Evolutionary conservation across 2,797 vertebrate species (phyloP), one percentile per base, ranked within the genome.

Genomic region (Adrianichthys oophorus): DNA sequence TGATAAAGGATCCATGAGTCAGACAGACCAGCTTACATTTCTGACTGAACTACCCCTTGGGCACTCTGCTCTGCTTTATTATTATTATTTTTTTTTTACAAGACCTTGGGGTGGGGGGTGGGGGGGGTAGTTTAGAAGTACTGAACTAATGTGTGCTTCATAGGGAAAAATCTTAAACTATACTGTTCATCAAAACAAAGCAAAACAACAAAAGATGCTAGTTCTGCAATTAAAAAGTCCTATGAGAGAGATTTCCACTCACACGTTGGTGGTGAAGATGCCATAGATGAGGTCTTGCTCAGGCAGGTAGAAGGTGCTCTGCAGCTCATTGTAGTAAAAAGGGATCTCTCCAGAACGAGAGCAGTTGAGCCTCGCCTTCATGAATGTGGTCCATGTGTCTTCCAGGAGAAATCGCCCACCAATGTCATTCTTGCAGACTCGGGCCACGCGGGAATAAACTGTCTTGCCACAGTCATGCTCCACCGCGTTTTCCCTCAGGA

Each of bases 301-400:
- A 0, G 96, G 95, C 77, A 99, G 94, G 83, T 97, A 95, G 89
- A 98, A 98, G 74, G 95, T 98, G 90, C 96, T 97, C 92, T 98
- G 97, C 77, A 99, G 90, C 88, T 99, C 96, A 0, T 98, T 96
- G 75, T 99, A 99, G 87, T 98, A 96, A 85, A 98, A 98, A 17
- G 97, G 96, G 58, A 98, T 95, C 90, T 98, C 96, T 16, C 97
- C 97, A 0, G 96, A 94, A 55, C 96, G 95, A 5, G 97, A 99
- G 84, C 97, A 99, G 88, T 99, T 98, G 69, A 99, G 93, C 50
- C 97, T 79, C 8, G 97, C 97, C 85, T 99, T 99, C 93, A 96
- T 98, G 86, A 98, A 99, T 0, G 97, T 99, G 62, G 97, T 99
- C 97, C 97, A 99, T 0, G 97, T 99, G 90, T 98, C 96, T 85